phyloP scores from a whole-genome alignment of 1,140 invertebrate species.

The Hirudo medicinalis region DNA sequence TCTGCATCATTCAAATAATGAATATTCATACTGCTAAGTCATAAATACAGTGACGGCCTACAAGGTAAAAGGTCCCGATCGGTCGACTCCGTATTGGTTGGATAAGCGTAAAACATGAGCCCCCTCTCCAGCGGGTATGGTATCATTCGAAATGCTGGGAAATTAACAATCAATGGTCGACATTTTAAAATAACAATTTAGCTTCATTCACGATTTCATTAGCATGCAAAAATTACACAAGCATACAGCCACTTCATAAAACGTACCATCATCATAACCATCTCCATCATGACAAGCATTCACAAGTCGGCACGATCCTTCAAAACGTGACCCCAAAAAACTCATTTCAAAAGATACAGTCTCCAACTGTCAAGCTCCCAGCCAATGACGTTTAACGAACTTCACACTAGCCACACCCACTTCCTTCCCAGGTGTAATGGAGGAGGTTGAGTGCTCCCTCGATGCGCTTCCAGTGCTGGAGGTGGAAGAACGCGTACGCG shows the following conservation, averaged over 20 bases:
- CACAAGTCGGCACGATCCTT: background rate
- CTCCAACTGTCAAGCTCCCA: no score
- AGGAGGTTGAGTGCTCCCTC: conserved; percentile 88
- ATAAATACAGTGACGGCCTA: conserved; percentile 33
- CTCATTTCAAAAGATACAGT: background rate
- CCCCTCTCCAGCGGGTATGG: conserved; percentile 84
- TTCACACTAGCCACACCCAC: conserved; percentile 33
- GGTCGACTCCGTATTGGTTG: conserved; percentile 82
- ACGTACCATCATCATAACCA: no score
- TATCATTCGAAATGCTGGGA: conserved; percentile 68
- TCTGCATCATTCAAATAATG: no score
- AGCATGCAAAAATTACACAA: no score
- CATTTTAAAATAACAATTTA: no score
- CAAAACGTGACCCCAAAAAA: background rate
- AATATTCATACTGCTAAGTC: no score
- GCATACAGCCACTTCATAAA: no score
- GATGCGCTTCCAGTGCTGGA: conserved; percentile 88
- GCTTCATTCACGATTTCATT: no score
- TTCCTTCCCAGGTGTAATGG: conserved; percentile 91
- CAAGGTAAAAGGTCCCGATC: conserved; percentile 81
- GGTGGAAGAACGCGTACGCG: conserved; percentile 89
- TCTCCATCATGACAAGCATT: background rate
- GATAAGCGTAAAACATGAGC: conserved; percentile 88
- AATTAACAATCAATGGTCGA: conserved; percentile 13
- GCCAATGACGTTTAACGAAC: no score